phyloP scores from a whole-genome alignment of 2,113 vertebrate genomes.

The Ondatra zibethicus region DNA sequence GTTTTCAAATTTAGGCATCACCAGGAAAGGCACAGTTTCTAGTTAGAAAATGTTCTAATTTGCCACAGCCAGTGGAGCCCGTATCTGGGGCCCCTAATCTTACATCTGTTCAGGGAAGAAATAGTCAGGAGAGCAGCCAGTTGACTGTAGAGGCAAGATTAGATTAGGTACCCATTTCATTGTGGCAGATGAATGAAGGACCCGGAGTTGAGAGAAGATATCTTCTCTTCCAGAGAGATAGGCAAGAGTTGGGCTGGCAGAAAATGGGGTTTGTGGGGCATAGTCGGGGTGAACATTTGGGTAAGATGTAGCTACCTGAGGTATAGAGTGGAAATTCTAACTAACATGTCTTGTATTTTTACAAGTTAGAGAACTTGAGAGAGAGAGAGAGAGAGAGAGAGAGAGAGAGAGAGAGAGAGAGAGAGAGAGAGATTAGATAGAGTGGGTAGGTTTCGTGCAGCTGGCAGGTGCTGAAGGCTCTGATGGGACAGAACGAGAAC shows the following conservation, averaged over 20 bases:
- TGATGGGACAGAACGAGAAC: neutral
- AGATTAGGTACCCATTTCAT: neutral
- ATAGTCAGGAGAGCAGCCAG: neutral
- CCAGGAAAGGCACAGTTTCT: neutral
- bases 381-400: neutral
- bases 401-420: too few species aligned
- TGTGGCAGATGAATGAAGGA: neutral
- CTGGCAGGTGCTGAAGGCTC: neutral
- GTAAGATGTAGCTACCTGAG: neutral
- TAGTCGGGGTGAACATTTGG: neutral
- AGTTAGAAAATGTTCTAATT: neutral
- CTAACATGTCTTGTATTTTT: neutral
- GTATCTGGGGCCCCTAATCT: neutral
- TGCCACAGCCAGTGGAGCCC: neutral
- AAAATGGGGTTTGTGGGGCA: neutral
- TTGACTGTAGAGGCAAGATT: conserved; percentile 27
- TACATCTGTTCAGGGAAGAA: neutral
- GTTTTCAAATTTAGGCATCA: neutral
- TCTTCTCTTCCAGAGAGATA: neutral
- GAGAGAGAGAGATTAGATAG: neutral
- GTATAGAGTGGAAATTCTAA: neutral
- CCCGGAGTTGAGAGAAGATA: neutral
- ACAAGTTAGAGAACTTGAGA: neutral
- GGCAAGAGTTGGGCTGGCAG: neutral
- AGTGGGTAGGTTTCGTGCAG: neutral